A percentile compares a stretch with the other conserved stretches of the same genome.
Conservation (phyloP, 2,888 invertebrate species). For the Helleia helle region DNA sequence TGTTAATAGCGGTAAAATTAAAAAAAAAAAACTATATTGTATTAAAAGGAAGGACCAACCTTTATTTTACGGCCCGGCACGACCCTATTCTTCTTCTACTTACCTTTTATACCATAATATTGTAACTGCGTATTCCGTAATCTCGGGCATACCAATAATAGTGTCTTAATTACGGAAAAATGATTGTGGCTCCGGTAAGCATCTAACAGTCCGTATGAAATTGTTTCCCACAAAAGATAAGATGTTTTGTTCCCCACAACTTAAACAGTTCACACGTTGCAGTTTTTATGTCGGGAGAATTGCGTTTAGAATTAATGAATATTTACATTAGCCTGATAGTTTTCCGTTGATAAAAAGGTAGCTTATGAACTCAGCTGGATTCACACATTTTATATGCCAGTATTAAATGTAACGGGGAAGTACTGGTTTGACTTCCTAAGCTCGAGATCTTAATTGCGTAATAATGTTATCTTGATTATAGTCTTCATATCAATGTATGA, state of each 20-base stretch:
- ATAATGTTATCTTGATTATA: too few relatives aligned
- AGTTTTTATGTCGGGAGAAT: conserved; percentile 2
- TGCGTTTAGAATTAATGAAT: conserved; percentile 11
- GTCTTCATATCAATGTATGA: too few relatives aligned
- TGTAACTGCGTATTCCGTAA: conserved; percentile 1
- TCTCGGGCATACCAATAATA: conserved; percentile 2
- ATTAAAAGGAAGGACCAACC: too few relatives aligned
- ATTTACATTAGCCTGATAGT: conserved; percentile 10
- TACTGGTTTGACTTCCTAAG: too few relatives aligned
- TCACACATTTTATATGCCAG: conserved; percentile 3
- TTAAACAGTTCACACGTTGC: conserved; percentile 8
- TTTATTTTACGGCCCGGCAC: too few relatives aligned
- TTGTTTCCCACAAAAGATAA: conserved; percentile 12
- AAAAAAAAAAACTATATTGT: too few relatives aligned
- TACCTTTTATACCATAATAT: too few relatives aligned
- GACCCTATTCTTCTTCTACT: too few relatives aligned
- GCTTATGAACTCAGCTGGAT: conserved; percentile 3
- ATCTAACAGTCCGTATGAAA: conserved; percentile 9
- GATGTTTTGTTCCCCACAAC: conserved; percentile 7
- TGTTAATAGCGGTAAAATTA: too few relatives aligned
- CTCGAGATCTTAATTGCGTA: too few relatives aligned
- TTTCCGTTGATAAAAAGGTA: conserved; percentile 6
- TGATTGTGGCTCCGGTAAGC: conserved; percentile 5
- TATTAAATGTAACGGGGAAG: too few relatives aligned
- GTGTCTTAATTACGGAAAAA: conserved; percentile 11